Evolutionary conservation across 2,888 invertebrate species (phyloP).

Genomic region (Drosophila histrio): DNA sequence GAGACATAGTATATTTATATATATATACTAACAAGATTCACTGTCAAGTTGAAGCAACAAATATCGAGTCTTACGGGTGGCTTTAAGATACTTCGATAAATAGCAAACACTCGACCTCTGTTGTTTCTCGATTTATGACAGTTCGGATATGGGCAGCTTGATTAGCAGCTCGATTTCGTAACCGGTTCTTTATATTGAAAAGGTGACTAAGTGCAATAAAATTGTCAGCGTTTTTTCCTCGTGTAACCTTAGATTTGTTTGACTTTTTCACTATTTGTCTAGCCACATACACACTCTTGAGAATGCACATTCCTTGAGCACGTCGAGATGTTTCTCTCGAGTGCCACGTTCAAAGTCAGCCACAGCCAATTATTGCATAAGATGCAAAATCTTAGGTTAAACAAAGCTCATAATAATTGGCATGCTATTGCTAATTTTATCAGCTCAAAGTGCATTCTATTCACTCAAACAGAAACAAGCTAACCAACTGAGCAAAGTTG

Average conservation of each 20-base stretch:
- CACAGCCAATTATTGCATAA: conserved; percentile 12
- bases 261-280: conserved; percentile 8
- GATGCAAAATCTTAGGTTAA: conserved; percentile 21
- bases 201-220: conserved; percentile 44
- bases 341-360: conserved; percentile 46
- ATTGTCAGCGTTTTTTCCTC: conserved; percentile 19
- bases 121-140: conserved; percentile 28
- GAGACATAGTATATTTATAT: background rate
- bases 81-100: conserved; percentile 3
- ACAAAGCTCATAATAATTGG: conserved; percentile 46
- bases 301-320: conserved; percentile 54
- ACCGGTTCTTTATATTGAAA: conserved; percentile 33
- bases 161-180: conserved; percentile 30
- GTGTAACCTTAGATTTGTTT: conserved; percentile 39
- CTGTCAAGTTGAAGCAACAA: conserved; percentile 39
- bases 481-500: conserved; percentile 3
- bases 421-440: conserved; percentile 43
- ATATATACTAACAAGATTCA: conserved; percentile 32
- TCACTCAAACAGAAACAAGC: background rate
- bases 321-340: conserved; percentile 20
- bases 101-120: conserved; percentile 48
- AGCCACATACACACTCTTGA: conserved; percentile 21
- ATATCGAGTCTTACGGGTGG: background rate
- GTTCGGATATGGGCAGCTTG: conserved; percentile 38
- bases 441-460: conserved; percentile 54